Percentiles rank a stretch among this genome's conserved stretches.
Evolutionary conservation across 2,113 vertebrate species (phyloP).

Genomic region (Prunella fulvescens): DNA sequence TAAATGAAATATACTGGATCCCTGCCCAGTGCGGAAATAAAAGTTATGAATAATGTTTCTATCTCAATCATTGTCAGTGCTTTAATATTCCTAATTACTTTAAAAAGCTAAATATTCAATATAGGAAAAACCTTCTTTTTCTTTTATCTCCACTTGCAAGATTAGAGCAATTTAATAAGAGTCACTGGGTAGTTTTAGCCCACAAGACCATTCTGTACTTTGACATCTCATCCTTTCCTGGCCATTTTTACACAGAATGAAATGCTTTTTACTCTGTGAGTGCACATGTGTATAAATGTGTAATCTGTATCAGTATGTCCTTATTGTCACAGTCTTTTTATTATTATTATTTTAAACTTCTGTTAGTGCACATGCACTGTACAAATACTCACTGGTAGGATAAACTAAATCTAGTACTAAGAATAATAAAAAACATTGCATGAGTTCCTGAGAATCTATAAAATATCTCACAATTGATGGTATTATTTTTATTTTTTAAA

Average conservation of each 20-base stretch:
- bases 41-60: conserved; percentile 98
- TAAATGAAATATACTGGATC: conserved; percentile 97
- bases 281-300: not conserved
- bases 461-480: not conserved
- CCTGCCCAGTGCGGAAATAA: conserved; percentile 91
- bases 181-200: conserved; percentile 43
- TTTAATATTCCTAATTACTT: conserved; percentile 95
- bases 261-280: not conserved
- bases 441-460: not conserved
- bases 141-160: conserved; percentile 73
- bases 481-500: not conserved
- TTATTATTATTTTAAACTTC: not conserved
- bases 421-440: not conserved
- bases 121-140: conserved; percentile 70
- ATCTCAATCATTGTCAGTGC: conserved; percentile 90
- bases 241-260: not conserved
- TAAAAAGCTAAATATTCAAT: conserved; percentile 81
- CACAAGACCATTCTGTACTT: not conserved
- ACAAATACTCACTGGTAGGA: not conserved
- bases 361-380: not conserved
- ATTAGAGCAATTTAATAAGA: conserved; percentile 69
- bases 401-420: not conserved
- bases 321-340: not conserved
- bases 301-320: too few species aligned
- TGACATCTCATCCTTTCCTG: conserved; percentile 18